Conservation (phyloP, 1,140 invertebrate genomes). For the Forficula auricularia region DNA sequence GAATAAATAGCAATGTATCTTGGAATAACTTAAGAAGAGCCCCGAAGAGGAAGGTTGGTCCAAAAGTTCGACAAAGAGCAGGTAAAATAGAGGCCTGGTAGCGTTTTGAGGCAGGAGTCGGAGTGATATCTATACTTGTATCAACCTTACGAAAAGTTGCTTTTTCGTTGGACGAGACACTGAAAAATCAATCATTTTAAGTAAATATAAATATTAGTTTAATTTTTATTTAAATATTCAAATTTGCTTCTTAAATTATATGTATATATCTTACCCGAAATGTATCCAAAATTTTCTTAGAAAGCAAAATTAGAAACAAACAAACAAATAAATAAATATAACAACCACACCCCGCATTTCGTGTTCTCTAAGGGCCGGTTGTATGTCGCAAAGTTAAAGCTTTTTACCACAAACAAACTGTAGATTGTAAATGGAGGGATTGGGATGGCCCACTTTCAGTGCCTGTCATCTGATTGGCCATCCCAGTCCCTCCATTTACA, state of each 20-base stretch:
- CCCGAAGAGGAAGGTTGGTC: constrained; percentile 66
- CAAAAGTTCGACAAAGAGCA: constrained; percentile 63
- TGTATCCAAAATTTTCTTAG: constrained; percentile 33
- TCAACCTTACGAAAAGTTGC: constrained; percentile 51
- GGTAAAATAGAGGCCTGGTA: constrained; percentile 55
- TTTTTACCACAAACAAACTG: too few relatives aligned
- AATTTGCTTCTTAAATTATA: constrained; percentile 11
- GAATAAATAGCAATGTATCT: constrained; percentile 74
- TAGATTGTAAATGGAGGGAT: too few relatives aligned
- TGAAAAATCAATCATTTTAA: constrained; percentile 22
- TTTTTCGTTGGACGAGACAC: constrained; percentile 24
- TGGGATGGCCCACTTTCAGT: too few relatives aligned
- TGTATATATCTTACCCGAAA: constrained; percentile 29
- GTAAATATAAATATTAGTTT: constrained; percentile 21
- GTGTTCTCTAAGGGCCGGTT: too few relatives aligned
- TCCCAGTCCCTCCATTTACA: too few relatives aligned
- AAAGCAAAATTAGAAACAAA: constrained; percentile 20
- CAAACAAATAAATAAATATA: constrained; percentile 18
- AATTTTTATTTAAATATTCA: constrained; percentile 14
- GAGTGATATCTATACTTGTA: constrained; percentile 51
- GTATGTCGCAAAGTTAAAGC: too few relatives aligned
- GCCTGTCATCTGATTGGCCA: too few relatives aligned
- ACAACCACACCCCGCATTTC: too few relatives aligned
- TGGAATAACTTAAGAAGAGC: constrained; percentile 60
- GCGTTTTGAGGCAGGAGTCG: constrained; percentile 31